phyloP scores from a whole-genome alignment of 1,140 invertebrate species.

The Drosophila micromelanica region DNA sequence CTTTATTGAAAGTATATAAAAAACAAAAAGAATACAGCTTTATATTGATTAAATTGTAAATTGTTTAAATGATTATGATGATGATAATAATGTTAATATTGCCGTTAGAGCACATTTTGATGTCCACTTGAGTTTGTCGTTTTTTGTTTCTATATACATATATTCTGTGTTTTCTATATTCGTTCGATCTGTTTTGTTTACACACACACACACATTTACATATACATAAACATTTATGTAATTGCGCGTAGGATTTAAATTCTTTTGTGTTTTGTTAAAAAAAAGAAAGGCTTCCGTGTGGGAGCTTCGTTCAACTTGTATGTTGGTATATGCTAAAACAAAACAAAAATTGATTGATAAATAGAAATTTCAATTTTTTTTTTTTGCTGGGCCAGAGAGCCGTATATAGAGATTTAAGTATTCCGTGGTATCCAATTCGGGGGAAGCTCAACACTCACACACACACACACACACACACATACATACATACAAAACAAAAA shows the following conservation, averaged over 20 bases:
- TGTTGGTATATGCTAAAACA: conserved; percentile 41
- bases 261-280: conserved; percentile 50
- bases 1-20: conserved; percentile 30
- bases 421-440: conserved; percentile 46
- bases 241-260: conserved; percentile 50
- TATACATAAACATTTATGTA: background rate
- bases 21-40: conserved; percentile 63
- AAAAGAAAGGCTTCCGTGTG: conserved; percentile 33
- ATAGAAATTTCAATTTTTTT: conserved; percentile 13
- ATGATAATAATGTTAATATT: conserved; percentile 54
- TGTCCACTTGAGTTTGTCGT: conserved; percentile 51
- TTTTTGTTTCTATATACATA: conserved; percentile 25
- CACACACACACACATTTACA: background rate
- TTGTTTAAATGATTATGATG: conserved; percentile 63
- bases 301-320: conserved; percentile 48
- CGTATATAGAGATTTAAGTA: conserved; percentile 53
- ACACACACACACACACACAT: conserved; percentile 34
- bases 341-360: conserved; percentile 5
- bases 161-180: conserved; percentile 40
- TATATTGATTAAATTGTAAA: conserved; percentile 74
- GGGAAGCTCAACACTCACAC: conserved; percentile 56
- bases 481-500: conserved; percentile 40
- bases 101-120: conserved; percentile 37
- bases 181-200: conserved; percentile 44
- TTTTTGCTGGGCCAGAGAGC: background rate